Evolutionary conservation across 1,140 invertebrate genomes (phyloP), one percentile per base, ranked within the genome.

Genomic region (Calycopis cecrops): DNA sequence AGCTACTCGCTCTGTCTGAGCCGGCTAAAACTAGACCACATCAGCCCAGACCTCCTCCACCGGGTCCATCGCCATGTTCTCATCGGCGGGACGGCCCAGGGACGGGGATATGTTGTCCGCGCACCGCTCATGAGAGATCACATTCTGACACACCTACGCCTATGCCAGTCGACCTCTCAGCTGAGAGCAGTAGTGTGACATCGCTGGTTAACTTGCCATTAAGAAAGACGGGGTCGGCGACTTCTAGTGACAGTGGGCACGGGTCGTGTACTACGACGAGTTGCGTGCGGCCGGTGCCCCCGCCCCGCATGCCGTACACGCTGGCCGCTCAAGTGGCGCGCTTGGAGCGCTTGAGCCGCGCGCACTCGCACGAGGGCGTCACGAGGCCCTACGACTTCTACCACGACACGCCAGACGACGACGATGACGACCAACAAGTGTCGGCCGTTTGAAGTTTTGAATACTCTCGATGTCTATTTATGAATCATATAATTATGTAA

Each of bases 151-250:
- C 95, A 4, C 94, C 93, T 6, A 93, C 91, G 65, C 91, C 94
- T n/a, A 88, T 94, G 57, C 93, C 94, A 2, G 96, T 98, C 12
- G 95, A 97, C 79, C 90, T 99, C 40, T 97, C 94, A 55, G 95
- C 96, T 9, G 97, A 99, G 85, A 97, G 96, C 78, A 98, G 96
- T 79, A 97, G 96, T 83, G 97, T 98, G 50, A 97, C 97, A 28
- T 96, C 95, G 64, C 90, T 98, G 61, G 95, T 95, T 69, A 96
- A 96, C 88, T 90, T 97, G 77, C 95, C 95, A 44, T 83, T 96
- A 62, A 89, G 96, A 62, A 97, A 98, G 89, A 96, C 95, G 35
- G 94, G 94, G 77, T 96, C 94, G 52, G 91, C 94, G 62, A 95
- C 94, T 60, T 95, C 94, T 63, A 94, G 92, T 79, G 94, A 97